phyloP scores from a whole-genome alignment of 2,113 vertebrate genomes.

The Heliornis fulica region DNA sequence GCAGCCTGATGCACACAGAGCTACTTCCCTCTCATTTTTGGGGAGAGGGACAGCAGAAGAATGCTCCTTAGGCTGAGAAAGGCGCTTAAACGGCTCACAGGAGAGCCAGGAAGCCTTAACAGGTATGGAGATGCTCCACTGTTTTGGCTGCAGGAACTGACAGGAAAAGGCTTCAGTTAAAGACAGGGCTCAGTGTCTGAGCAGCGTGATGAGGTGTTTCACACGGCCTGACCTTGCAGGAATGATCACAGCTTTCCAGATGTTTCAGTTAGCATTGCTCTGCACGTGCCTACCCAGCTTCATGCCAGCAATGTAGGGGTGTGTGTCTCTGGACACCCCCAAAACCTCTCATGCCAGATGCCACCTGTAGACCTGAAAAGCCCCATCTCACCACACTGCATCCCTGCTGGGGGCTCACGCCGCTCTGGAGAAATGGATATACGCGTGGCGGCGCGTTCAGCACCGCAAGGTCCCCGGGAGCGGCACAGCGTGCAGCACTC shows the following conservation, averaged over 20 bases:
- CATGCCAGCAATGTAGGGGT: fast-evolving
- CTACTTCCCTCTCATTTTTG: not conserved
- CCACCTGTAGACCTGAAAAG: fast-evolving
- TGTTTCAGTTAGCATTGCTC: not conserved
- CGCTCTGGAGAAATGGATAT: not conserved
- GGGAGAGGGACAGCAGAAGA: not conserved
- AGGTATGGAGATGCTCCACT: conserved; percentile 20
- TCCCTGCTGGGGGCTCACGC: not conserved
- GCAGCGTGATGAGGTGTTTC: conserved; percentile 61
- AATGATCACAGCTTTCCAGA: not conserved
- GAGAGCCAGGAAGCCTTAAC: conserved; percentile 25
- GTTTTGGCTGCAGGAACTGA: conserved; percentile 43
- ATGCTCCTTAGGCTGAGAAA: not conserved
- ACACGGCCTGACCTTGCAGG: conserved; percentile 53
- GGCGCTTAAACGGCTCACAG: not conserved
- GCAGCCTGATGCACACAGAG: not conserved
- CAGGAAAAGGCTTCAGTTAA: conserved; percentile 57
- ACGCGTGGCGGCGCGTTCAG: not conserved
- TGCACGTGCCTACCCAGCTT: fast-evolving
- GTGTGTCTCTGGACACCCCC: not conserved
- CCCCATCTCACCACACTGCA: fast-evolving
- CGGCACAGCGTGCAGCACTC: not conserved
- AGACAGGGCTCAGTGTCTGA: conserved; percentile 40
- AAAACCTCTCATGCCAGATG: fast-evolving
- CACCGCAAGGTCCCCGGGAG: not conserved